Percentiles rank a stretch among this genome's conserved stretches.
Evolutionary conservation across 2,797 vertebrate genomes (phyloP).

Genomic region (Syngnathus acus): DNA sequence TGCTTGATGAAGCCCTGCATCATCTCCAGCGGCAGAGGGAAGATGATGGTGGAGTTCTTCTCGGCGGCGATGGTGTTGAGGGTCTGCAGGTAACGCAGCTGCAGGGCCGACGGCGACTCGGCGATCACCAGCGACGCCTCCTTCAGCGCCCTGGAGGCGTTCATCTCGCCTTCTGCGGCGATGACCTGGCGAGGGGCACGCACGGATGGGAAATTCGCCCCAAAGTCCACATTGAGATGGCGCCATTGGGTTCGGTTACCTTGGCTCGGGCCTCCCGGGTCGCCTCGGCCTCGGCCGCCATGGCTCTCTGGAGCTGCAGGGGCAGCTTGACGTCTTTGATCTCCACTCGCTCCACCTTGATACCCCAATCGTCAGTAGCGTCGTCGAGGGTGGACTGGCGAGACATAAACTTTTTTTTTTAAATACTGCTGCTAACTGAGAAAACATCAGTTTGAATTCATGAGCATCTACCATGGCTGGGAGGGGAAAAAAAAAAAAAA

Average conservation of each 20-base stretch:
- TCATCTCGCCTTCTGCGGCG: conserved; percentile 94
- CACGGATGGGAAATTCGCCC: neutral
- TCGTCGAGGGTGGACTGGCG: conserved; percentile 79
- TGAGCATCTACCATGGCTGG: no score
- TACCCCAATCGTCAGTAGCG: conserved; percentile 92
- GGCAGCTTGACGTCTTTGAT: conserved; percentile 97
- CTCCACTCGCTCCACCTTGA: conserved; percentile 96
- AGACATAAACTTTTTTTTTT: neutral
- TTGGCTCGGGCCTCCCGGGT: conserved; percentile 89
- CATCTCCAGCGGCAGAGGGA: conserved; percentile 90
- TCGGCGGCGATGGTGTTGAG: conserved; percentile 91
- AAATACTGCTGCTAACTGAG: neutral
- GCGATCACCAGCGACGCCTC: conserved; percentile 90
- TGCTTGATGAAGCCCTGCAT: conserved; percentile 70
- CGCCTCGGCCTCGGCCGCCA: conserved; percentile 96
- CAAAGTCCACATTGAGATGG: neutral
- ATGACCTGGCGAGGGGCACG: conserved; percentile 74
- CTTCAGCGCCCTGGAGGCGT: conserved; percentile 87
- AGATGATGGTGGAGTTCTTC: conserved; percentile 95
- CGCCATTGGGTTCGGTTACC: conserved; percentile 54
- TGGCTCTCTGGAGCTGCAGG: conserved; percentile 90
- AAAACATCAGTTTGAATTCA: no score
- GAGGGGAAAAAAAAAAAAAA: neutral
- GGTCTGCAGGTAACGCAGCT: conserved; percentile 94
- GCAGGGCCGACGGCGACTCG: conserved; percentile 86